phyloP scores from a whole-genome alignment of 2,113 vertebrate species.

The Trochalopteron elliotii region DNA sequence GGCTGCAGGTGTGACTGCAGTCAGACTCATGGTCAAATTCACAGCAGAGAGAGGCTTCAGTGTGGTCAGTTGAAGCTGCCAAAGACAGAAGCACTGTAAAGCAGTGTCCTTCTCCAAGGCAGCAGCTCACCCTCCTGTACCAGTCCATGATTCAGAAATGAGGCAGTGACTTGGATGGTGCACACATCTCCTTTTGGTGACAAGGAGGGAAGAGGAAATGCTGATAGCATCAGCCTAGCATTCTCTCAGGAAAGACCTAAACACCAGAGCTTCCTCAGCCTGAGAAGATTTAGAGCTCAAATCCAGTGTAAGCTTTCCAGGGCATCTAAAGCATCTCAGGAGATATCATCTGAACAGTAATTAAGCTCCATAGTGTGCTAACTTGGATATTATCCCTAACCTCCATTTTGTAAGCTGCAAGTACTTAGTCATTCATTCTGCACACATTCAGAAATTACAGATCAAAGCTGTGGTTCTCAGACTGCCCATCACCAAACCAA shows the following conservation, averaged over 20 bases:
- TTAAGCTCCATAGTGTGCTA: neutral
- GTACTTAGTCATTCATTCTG: neutral
- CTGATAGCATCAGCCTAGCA: neutral
- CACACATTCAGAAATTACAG: neutral
- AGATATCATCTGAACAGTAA: neutral
- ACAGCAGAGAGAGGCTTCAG: neutral
- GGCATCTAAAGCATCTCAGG: neutral
- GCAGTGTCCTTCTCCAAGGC: neutral
- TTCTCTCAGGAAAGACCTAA: neutral
- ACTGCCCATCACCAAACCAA: neutral
- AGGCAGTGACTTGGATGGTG: neutral
- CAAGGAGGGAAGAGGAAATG: neutral
- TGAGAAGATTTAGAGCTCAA: neutral
- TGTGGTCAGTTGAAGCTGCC: neutral
- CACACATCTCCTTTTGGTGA: neutral
- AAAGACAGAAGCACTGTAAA: neutral
- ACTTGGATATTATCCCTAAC: neutral
- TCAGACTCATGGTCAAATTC: neutral
- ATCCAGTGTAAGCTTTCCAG: neutral
- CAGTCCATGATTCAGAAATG: neutral
- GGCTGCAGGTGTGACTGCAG: neutral
- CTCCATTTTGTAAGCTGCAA: neutral
- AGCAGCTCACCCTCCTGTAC: neutral
- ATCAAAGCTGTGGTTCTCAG: neutral
- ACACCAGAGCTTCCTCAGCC: neutral